Evolutionary conservation across 1,140 invertebrate genomes (phyloP), one percentile per base, ranked within the genome.

Genomic region (Nixonia krombeini): DNA sequence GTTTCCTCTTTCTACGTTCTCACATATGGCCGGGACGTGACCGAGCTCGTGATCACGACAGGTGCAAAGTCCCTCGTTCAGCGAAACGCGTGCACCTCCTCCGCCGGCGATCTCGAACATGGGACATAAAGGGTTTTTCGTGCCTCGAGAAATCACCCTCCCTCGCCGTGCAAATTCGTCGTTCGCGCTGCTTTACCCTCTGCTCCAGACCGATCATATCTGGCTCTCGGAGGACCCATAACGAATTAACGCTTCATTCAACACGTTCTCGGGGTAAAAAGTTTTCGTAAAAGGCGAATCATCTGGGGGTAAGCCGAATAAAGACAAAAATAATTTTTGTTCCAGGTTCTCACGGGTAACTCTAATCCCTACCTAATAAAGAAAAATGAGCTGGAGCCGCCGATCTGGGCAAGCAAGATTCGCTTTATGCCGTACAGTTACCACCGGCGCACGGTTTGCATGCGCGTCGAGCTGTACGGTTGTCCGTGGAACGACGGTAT

Each of bases 361-460:
- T 90, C 87, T 7, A 94, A 96, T 81, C 94, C 94, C 6, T 93
- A 93, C 74, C 87, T 93, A 26, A 91, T 92, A 57, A 90, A 91
- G 46, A 90, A 91, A 66, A 90, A 93, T 74, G 87, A 89, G 40
- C 83, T 96, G 65, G 89, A 93, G 51, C 91, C 91, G 16, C 91
- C 93, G 16, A 88, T 94, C 44, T 91, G 94, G 82, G 93, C 93
- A 3, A 90, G 88, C 38, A 90, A 91, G 78, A 87, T 96, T 16
- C 89, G 94, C 13, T 91, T 96, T 75, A 85, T 95, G 33, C 94
- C 94, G 5, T 93, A 93, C 86, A 94, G 92, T 71, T 89, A 92
- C 29, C 92, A 95, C 73, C 87, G 90, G 2, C 86, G 94, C 23
- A 96, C 94, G 0, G 92, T 95, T 29, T 96, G 94, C 86, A 92